phyloP scores from a whole-genome alignment of 2,888 invertebrate species.

The Scaptomyza cyrtandrae region DNA sequence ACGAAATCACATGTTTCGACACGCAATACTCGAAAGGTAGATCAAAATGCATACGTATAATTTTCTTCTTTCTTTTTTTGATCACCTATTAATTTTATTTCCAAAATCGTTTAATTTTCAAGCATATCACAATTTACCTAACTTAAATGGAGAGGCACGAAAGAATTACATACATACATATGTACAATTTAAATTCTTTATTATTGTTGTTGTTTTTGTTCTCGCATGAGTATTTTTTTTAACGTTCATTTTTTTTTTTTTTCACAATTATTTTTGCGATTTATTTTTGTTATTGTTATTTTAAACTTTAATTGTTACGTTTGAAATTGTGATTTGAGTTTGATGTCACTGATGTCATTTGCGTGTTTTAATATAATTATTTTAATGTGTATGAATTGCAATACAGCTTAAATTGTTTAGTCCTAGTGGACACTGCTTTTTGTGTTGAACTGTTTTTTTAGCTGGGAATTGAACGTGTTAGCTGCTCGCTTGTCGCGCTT shows the following conservation, averaged over 20 bases:
- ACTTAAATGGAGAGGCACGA: conserved; percentile 11
- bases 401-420: conserved; percentile 8
- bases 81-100: conserved; percentile 25
- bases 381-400: conserved; percentile 23
- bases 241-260: conserved; percentile 14
- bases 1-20: conserved; percentile 52
- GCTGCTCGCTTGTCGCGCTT: conserved; percentile 78
- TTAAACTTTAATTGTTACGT: conserved; percentile 17
- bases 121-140: conserved; percentile 9
- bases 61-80: background rate
- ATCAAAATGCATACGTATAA: conserved; percentile 15
- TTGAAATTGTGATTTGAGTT: conserved; percentile 12
- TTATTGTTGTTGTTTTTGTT: conserved; percentile 24
- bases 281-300: conserved; percentile 43
- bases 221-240: conserved; percentile 22
- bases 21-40: conserved; percentile 27
- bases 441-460: conserved; percentile 10
- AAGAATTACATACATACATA: conserved; percentile 15
- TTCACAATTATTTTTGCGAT: conserved; percentile 60
- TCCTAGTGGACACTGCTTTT: conserved; percentile 36
- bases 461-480: conserved; percentile 65
- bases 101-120: background rate
- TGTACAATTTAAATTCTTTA: conserved; percentile 29
- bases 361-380: conserved; percentile 38
- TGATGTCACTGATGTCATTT: conserved; percentile 63